A percentile compares a stretch with the other conserved stretches of the same genome.
Conservation (phyloP, 2,797 vertebrate genomes). For the Sandelia bainsii region DNA sequence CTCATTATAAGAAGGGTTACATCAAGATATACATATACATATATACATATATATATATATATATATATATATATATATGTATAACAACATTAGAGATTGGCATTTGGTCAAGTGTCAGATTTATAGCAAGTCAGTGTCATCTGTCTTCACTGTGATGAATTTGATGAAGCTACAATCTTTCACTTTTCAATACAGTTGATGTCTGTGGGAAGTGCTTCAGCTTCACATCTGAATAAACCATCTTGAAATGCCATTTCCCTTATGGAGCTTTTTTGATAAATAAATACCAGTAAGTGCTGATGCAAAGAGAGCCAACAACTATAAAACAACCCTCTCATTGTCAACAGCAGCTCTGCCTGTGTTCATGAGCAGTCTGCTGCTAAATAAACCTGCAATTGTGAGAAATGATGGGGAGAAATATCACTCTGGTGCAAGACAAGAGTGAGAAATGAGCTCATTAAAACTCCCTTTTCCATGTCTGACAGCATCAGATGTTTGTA, state of each 20-base stretch:
- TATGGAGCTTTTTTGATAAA: background rate
- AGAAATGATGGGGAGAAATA: background rate
- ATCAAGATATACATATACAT: conserved; percentile 16
- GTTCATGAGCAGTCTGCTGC: background rate
- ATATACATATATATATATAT: conserved; percentile 13
- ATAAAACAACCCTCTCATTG: background rate
- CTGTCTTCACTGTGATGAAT: no score
- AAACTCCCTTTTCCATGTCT: conserved; percentile 25
- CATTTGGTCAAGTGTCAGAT: no score
- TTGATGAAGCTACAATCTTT: background rate
- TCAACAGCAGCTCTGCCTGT: background rate
- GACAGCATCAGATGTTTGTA: conserved; percentile 29
- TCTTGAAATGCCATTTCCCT: background rate
- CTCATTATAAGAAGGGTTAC: conserved; percentile 7
- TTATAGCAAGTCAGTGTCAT: no score
- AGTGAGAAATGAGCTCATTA: background rate
- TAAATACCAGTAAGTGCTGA: background rate
- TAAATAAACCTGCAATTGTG: background rate
- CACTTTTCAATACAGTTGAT: background rate
- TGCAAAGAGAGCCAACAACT: background rate
- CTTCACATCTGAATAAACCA: background rate
- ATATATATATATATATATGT: background rate
- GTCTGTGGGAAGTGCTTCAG: conserved; percentile 3
- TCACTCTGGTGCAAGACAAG: background rate
- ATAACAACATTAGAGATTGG: conserved; percentile 1